Conservation (phyloP, 1,140 invertebrate genomes). For the Limonius californicus region DNA sequence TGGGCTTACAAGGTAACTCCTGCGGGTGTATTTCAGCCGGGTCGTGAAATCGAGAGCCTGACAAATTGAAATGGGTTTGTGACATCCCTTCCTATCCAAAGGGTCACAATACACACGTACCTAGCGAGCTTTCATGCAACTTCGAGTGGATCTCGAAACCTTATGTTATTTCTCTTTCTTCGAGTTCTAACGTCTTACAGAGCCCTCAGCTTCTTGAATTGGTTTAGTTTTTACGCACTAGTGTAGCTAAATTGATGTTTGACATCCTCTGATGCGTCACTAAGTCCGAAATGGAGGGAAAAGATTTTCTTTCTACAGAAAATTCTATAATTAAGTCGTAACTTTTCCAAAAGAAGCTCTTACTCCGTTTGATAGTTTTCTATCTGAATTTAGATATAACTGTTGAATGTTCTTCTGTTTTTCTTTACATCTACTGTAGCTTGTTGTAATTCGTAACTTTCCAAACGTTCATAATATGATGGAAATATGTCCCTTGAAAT, state of each 20-base stretch:
- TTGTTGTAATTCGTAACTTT: too few species aligned
- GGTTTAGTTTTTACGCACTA: background rate
- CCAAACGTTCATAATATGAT: too few species aligned
- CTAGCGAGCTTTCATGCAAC: constrained; percentile 2
- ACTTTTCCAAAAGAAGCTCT: too few species aligned
- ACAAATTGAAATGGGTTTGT: constrained; percentile 35
- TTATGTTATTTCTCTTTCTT: constrained; percentile 11
- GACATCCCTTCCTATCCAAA: constrained; percentile 21
- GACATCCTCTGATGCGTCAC: too few species aligned
- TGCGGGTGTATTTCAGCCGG: constrained; percentile 33
- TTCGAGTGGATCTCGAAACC: background rate
- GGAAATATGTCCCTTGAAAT: too few species aligned
- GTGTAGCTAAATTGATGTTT: background rate
- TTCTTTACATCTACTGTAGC: too few species aligned
- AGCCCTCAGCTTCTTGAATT: background rate
- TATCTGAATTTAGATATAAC: too few species aligned
- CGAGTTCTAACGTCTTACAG: background rate
- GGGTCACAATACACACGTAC: constrained; percentile 8
- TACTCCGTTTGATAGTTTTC: too few species aligned
- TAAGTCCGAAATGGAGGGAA: too few species aligned
- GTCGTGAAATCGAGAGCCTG: constrained; percentile 30
- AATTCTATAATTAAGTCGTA: too few species aligned
- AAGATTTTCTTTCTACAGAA: too few species aligned
- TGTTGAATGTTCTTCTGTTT: too few species aligned
- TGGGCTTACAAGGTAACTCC: constrained; percentile 32